phyloP scores from a whole-genome alignment of 2,888 invertebrate genomes.

The Cactoblastis cactorum region DNA sequence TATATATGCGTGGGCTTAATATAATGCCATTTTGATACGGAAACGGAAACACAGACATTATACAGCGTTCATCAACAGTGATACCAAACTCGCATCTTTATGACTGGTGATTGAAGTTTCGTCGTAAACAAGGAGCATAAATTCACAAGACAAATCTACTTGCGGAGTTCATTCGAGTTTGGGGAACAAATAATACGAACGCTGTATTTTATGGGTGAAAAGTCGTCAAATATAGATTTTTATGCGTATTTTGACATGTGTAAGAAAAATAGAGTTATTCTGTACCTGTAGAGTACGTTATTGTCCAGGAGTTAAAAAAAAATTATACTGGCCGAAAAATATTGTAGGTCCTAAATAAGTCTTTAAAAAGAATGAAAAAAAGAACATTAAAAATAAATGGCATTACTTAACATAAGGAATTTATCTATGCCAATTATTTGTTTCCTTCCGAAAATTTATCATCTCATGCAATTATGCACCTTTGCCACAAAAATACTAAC shows the following conservation, averaged over 20 bases:
- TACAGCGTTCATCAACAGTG: not conserved
- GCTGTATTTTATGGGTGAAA: not conserved
- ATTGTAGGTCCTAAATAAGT: too few relatives aligned
- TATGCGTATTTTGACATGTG: not conserved
- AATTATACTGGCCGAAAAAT: too few relatives aligned
- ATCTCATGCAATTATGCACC: too few relatives aligned
- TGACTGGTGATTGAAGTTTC: conserved; percentile 4
- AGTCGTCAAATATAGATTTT: not conserved
- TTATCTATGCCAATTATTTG: too few relatives aligned
- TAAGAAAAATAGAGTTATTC: too few relatives aligned
- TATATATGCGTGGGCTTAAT: not conserved
- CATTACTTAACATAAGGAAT: too few relatives aligned
- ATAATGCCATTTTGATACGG: not conserved
- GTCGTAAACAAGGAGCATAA: conserved; percentile 9
- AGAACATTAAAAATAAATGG: too few relatives aligned
- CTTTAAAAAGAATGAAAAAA: too few relatives aligned
- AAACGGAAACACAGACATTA: not conserved
- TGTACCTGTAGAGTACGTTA: too few relatives aligned
- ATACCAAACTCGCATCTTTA: conserved; percentile 6
- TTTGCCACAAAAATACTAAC: too few relatives aligned
- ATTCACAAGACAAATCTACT: conserved; percentile 10
- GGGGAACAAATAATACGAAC: not conserved
- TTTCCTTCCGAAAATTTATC: too few relatives aligned
- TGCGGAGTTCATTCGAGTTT: conserved; percentile 7
- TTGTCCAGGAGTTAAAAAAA: too few relatives aligned